Base-by-base conservation (phyloP, 2,113 vertebrate genomes). In the Coracopsis vasa region DNA sequence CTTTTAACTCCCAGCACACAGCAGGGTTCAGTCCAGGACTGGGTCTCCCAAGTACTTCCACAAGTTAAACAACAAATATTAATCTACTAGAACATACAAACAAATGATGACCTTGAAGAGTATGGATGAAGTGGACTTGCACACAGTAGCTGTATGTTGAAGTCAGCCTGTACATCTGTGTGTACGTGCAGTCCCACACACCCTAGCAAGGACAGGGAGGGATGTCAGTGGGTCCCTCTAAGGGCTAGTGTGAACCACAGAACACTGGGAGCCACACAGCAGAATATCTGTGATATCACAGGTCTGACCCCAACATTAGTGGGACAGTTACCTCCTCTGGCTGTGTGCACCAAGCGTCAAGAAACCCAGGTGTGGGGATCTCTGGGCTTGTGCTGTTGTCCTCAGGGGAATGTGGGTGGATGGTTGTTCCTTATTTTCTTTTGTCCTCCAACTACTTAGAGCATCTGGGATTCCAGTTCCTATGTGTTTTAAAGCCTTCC, bases 401-500 rank as follows among this genome's bases (percentile, higher is more conserved):
- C 67, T 66, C 70, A 17, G 44, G 90, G 74, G n/a, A 72, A 73
- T 37, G 35, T 29, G 74, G 41, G 66, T 39, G 41, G 17, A 20
- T 64, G 47, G 28, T 4, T 47, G 21, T 21, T 69, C 48, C 28
- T 65, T 56, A 0, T 56, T 69, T 73, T 80, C 12, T 83, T 90
- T 83, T 83, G 64, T 91, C 33, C 47, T 74, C 37, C 47, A 94
- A 35, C 31, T 54, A 77, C 80, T 92, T 50, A 45, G 80, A 81
- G 60, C 77, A 93, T 60, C 77, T 48, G 51, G 28, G 65, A 87
- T 72, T 88, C 39, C 73, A 65, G 62, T 39, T 80, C 27, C 18
- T 78, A 91, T 70, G 12, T 60, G 80, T 94, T 90, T 70, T 70
- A 79, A 84, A 71, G 80, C 79, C 24, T 94, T 92, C 91, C 74